Percentiles rank a stretch among this genome's conserved stretches.
Conservation (phyloP, 2,888 invertebrate species). For the Antitype chi region DNA sequence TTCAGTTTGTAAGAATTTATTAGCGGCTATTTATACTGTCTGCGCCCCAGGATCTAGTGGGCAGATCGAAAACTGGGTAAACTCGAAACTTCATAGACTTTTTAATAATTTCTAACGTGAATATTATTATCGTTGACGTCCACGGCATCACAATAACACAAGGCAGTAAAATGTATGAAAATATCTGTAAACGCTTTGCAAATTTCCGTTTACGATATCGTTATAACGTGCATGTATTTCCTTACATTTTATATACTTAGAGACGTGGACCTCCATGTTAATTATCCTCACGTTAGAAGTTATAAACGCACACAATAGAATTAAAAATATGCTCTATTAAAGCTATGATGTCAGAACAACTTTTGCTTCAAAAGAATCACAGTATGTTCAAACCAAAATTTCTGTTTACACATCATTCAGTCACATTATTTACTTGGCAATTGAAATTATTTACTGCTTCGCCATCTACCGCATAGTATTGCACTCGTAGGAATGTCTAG, state of each 20-base stretch:
- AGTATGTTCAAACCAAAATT: neutral
- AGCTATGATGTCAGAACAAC: neutral
- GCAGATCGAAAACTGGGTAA: too few relatives aligned
- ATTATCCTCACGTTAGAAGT: neutral
- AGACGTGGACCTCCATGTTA: too few relatives aligned
- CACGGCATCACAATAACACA: too few relatives aligned
- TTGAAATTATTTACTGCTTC: slow-evolving; percentile 29
- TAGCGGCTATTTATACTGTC: too few relatives aligned
- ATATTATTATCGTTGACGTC: too few relatives aligned
- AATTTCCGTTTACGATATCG: neutral
- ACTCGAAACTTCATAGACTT: too few relatives aligned
- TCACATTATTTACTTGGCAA: neutral
- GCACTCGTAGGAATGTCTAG: slow-evolving; percentile 68
- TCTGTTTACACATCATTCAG: neutral
- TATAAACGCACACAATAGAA: neutral
- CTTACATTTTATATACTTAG: neutral
- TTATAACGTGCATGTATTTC: neutral
- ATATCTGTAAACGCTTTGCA: too few relatives aligned
- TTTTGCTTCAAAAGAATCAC: neutral
- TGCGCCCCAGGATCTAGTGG: too few relatives aligned
- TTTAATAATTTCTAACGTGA: too few relatives aligned
- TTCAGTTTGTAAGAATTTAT: too few relatives aligned
- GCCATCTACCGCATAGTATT: slow-evolving; percentile 45
- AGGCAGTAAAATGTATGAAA: too few relatives aligned
- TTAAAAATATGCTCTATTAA: neutral